Conservation (phyloP, 1,140 invertebrate species). For the Trichoplusia ni region DNA sequence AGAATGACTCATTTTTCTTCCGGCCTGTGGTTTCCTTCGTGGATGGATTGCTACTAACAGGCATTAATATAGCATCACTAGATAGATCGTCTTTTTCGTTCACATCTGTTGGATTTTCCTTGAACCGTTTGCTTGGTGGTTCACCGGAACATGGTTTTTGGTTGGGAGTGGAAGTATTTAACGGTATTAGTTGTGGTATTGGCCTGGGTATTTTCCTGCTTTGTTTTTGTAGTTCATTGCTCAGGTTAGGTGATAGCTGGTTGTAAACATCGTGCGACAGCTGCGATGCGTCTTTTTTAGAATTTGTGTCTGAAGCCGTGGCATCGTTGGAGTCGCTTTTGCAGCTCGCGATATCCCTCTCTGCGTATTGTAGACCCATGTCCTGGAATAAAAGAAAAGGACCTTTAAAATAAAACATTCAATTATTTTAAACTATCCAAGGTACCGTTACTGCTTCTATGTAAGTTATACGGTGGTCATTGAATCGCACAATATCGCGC, state of each 20-base stretch:
- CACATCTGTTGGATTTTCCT: slow-evolving; percentile 51
- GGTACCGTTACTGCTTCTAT: too few species aligned
- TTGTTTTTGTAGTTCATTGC: slow-evolving; percentile 58
- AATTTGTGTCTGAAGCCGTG: slow-evolving; percentile 45
- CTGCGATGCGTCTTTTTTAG: slow-evolving; percentile 44
- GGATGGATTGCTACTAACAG: slow-evolving; percentile 43
- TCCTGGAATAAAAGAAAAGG: slow-evolving; percentile 64
- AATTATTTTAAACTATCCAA: too few species aligned
- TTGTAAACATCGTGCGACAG: slow-evolving; percentile 36
- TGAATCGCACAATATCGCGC: too few species aligned
- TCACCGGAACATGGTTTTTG: slow-evolving; percentile 60
- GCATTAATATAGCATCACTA: slow-evolving; percentile 58
- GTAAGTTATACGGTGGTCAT: too few species aligned
- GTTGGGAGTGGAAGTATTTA: slow-evolving; percentile 75
- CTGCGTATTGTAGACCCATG: slow-evolving; percentile 65
- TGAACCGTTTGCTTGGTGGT: slow-evolving; percentile 70
- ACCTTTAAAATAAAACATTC: not conserved
- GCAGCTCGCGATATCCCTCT: slow-evolving; percentile 64
- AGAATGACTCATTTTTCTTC: slow-evolving; percentile 90
- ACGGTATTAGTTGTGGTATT: slow-evolving; percentile 87
- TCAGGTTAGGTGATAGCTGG: slow-evolving; percentile 36
- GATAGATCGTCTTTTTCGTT: slow-evolving; percentile 52
- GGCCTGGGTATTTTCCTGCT: slow-evolving; percentile 83
- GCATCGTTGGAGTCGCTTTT: slow-evolving; percentile 74
- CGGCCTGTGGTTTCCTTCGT: slow-evolving; percentile 57